phyloP scores from a whole-genome alignment of 1,140 invertebrate genomes.

The Ceratitis capitata region DNA sequence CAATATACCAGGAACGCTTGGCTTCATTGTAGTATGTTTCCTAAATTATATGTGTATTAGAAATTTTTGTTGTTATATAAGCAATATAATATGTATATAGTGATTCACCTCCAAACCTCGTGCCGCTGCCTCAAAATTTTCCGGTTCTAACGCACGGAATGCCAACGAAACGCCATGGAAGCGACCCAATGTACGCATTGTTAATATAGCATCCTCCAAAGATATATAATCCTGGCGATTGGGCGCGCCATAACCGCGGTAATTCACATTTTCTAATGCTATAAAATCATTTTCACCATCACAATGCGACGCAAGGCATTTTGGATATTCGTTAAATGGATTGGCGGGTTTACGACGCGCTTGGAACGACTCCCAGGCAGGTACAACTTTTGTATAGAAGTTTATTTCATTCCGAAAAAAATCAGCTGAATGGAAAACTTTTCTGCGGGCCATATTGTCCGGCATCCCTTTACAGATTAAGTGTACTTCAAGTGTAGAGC shows the following conservation, averaged over 20 bases:
- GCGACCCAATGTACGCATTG: constrained; percentile 71
- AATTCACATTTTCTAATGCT: constrained; percentile 72
- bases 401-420: constrained; percentile 76
- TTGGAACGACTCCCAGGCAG: constrained; percentile 68
- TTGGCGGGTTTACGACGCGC: constrained; percentile 60
- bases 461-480: constrained; percentile 74
- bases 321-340: constrained; percentile 68
- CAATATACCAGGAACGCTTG: constrained; percentile 72
- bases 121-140: constrained; percentile 68
- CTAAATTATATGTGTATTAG: background rate
- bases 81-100: background rate
- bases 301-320: constrained; percentile 67
- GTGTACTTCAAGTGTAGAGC: constrained; percentile 47
- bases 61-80: background rate
- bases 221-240: constrained; percentile 57
- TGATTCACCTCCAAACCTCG: constrained; percentile 46
- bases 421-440: constrained; percentile 73
- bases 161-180: constrained; percentile 77
- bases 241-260: constrained; percentile 66
- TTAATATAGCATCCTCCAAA: constrained; percentile 61
- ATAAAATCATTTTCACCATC: constrained; percentile 76
- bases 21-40: constrained; percentile 69
- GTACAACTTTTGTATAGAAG: constrained; percentile 73
- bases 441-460: constrained; percentile 70
- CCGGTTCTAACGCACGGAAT: constrained; percentile 71